Evolutionary conservation across 1,140 invertebrate genomes (phyloP), one percentile per base, ranked within the genome.

Genomic region (Proctacanthus coquilletti): DNA sequence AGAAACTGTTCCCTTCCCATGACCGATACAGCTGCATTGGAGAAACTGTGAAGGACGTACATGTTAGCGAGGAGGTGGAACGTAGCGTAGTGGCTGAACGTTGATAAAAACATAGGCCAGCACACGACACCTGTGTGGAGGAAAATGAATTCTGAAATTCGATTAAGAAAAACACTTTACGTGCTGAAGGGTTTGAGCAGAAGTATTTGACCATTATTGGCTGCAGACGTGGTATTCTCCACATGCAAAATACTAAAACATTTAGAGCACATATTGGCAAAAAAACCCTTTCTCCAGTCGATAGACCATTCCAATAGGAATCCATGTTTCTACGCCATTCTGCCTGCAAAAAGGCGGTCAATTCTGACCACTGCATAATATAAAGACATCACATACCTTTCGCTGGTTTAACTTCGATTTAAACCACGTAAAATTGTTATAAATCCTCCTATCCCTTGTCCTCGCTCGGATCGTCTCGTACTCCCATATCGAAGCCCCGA

Each of bases 1-100:
- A 91, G 47, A 63, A 95, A 94, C 60, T 97, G 88, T 65, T 97
- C 91, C 52, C 77, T 81, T 14, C 91, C 92, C 46, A 95, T 65
- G 32, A 75, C 64, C n/a, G 72, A 50, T n/a, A 84, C 70, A 34
- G 77, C 74, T 19, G 71, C 66, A 45, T 61, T 73, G 44, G 45
- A 63, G 48, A 82, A 97, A 50, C 80, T 92, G 52, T 91, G 80
- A 15, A 97, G 62, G 15, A 94, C 92, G 66, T 87, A 94, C 93
- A 98, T 97, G 63, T 98, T 98, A 23, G 79, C 74, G 49, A 73
- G 72, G 34, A 97, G 68, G 66, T 98, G 94, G 31, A 91, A 63
- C 21, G 74, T 52, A 8, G 80, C 86, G 51, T 82, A 80, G 59
- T 98, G 94, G 51, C 91, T 96, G 61, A 98, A 97, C 34, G 80